Conservation (phyloP, 2,113 vertebrate species). For the Notarius quadriscutis region DNA sequence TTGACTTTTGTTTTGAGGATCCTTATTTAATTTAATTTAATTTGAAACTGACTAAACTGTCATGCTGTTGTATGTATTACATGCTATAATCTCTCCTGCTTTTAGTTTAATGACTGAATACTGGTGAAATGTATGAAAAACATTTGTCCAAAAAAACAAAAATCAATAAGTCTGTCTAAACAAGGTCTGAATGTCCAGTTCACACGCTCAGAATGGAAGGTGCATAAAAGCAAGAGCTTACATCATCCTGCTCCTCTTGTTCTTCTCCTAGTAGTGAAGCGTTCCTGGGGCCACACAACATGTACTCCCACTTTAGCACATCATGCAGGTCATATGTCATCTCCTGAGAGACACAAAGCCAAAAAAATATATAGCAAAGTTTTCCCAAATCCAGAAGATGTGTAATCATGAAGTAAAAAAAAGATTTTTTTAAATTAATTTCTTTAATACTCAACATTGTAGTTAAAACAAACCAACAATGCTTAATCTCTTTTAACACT, state of each 20-base stretch:
- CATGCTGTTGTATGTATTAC: neutral
- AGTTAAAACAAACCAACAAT: neutral
- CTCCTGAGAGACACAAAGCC: slow-evolving; percentile 69
- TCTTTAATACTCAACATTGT: neutral
- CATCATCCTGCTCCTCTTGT: slow-evolving; percentile 56
- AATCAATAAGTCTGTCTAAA: neutral
- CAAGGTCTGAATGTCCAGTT: too few species aligned
- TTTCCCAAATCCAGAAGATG: neutral
- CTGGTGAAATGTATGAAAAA: neutral
- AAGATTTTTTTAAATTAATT: too few species aligned
- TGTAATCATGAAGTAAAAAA: neutral
- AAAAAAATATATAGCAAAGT: slow-evolving; percentile 18
- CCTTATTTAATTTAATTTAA: neutral
- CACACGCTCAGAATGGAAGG: neutral
- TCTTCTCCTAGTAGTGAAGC: slow-evolving; percentile 50
- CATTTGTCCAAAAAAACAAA: neutral
- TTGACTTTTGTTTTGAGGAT: neutral
- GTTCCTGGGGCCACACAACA: slow-evolving; percentile 64
- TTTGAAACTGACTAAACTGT: neutral
- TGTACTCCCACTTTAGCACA: slow-evolving; percentile 77
- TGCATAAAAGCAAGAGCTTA: slow-evolving; percentile 3
- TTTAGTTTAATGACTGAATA: neutral
- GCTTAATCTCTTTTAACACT: neutral
- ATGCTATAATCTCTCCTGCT: neutral
- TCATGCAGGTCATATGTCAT: slow-evolving; percentile 83